Evolutionary conservation across 2,888 invertebrate genomes (phyloP).

Genomic region (Timema podura): DNA sequence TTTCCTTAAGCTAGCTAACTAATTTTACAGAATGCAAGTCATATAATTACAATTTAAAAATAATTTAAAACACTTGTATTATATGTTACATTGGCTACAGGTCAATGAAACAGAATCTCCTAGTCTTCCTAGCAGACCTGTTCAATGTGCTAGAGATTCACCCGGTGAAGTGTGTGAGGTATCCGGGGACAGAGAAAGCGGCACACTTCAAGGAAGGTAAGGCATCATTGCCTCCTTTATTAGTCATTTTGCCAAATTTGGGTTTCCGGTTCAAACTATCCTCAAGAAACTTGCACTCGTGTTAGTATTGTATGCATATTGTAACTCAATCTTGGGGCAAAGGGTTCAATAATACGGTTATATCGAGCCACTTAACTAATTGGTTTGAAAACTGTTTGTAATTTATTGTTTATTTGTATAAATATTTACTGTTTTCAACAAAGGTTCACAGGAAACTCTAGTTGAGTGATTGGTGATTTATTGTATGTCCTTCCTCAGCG

Average conservation of each 20-base stretch:
- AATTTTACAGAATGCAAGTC: background rate
- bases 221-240: constrained; percentile 30
- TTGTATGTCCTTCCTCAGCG: background rate
- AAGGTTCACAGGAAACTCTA: background rate
- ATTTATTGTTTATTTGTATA: background rate
- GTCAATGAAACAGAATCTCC: constrained; percentile 85
- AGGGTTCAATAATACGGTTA: too few relatives aligned
- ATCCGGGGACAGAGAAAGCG: constrained; percentile 65
- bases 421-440: constrained; percentile 5
- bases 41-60: background rate
- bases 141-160: constrained; percentile 92
- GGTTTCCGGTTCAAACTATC: too few relatives aligned
- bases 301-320: too few relatives aligned
- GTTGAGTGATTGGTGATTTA: constrained; percentile 7
- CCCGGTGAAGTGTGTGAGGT: constrained; percentile 81
- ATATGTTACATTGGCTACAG: constrained; percentile 50
- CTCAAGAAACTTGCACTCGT: too few relatives aligned
- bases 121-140: constrained; percentile 88
- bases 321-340: too few relatives aligned
- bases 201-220: constrained; percentile 47
- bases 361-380: background rate
- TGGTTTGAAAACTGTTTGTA: background rate
- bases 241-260: too few relatives aligned
- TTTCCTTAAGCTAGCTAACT: background rate
- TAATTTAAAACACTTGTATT: background rate